Base-by-base conservation (phyloP, 2,797 vertebrate species). In the Leptatherina wallacei region DNA sequence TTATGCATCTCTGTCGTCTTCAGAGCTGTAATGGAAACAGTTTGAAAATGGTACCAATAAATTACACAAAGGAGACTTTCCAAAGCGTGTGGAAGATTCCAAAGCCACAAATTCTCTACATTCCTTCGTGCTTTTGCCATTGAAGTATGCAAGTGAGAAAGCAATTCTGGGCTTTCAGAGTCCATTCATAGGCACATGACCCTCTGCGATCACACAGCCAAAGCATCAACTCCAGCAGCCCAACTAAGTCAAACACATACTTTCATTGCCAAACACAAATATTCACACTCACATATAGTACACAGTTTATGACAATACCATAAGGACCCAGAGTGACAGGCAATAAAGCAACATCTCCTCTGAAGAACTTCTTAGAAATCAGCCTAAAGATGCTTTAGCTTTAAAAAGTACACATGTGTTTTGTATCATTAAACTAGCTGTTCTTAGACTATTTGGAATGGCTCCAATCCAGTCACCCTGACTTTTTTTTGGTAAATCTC, bases 171-270 rank as follows among this genome's bases (percentile, higher is more conserved):
- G 24, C 24, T 42, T 56, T 71, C 68, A 58, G 76, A 75, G 66
- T 80, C 74, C 77, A 69, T 88, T 86, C 83, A 85, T 80, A 58
- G 35, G 67, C 71, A 71, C 72, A 58, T 56, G 65, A 65, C 66
- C 64, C 65, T 54, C 12, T 71, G 74, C 78, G 75, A 73, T 73
- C 69, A 70, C 73, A 81, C 61, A 80, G 57, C 66, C 62, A 24
- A 67, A 57, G 40, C 69, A 69, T 40, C 59, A 8, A 67, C 58
- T 69, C 59, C 42, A 70, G 56, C 69, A 75, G 58, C 61, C 61
- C 22, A 4, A 59, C 61, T 47, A 74, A 84, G 69, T 86, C 78
- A 89, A 87, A 91, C 85, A 87, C 88, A 89, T 82, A 87, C 75
- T 82, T 83, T 84, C 72, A 18, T 78, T 81, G 44, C 67, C 78